Evolutionary conservation across 2,888 invertebrate genomes (phyloP), one percentile per base, ranked within the genome.

Genomic region (Eilema griseolum): DNA sequence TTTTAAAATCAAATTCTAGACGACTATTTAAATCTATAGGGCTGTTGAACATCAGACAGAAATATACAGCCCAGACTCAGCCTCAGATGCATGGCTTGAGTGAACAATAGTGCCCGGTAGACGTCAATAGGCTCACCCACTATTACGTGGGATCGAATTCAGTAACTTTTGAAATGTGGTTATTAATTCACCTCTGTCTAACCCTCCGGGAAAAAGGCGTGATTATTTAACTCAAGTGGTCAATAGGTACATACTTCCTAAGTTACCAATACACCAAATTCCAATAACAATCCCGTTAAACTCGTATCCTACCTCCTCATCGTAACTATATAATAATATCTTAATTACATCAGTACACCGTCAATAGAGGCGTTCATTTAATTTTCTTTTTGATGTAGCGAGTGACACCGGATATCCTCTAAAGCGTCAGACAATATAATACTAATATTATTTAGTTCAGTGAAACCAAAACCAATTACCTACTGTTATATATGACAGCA

Each of bases 391-490:
- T 28, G 52, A 52, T 33, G 11, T 11, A 56, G 23, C n/a, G 26
- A 63, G 20, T 71, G 52, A 61, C 64, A 64, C 28, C 10, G 26
- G n/a, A 64, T 64, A 62, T 70, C 59, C 59, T 59, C 31, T 16
- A 46, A 12, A 60, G 63, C 28, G 68, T 41, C 26, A 52, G 3
- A n/a, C 37, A 5, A 57, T n/a, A 20, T 7, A 5, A 16, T 10
- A 66, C 16, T 10, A 26, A n/a, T 41, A 66, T 57, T 41, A 66
- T 57, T 67, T 71, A 52, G 14, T 28, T 16, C 2, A 65, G 24
- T 61, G 57, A 61, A 65, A 61, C 10, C 16, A 46, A 66, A 60
- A 12, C 31, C 64, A 70, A 70, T 70, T 72, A 78, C 65, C 61
- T 33, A 33, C 73, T 67, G 46, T n/a, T 61, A 72, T 28, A 70